Conservation (phyloP, 2,888 invertebrate genomes). For the Candidula unifasciata region DNA sequence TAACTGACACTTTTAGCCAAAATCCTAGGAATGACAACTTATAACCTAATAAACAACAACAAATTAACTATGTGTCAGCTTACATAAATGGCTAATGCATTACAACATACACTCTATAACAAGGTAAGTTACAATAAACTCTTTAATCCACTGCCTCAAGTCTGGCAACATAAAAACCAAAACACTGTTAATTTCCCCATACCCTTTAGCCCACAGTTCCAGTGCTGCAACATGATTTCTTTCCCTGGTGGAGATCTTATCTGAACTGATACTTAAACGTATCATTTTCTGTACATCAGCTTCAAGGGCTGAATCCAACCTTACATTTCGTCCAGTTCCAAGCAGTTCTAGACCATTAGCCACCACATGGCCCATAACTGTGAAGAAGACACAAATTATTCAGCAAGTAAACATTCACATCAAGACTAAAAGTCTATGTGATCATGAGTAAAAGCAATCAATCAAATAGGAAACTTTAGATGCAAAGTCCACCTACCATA, state of each 20-base stretch:
- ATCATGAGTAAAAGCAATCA: no score
- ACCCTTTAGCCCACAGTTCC: constrained; percentile 77
- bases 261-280: constrained; percentile 9
- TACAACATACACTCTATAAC: no score
- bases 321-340: constrained; percentile 76
- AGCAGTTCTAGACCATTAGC: constrained; percentile 78
- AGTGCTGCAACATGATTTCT: constrained; percentile 78
- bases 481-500: no score
- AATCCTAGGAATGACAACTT: no score
- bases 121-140: no score
- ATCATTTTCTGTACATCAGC: constrained; percentile 73
- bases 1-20: no score
- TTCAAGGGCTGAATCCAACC: constrained; percentile 72
- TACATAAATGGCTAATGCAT: no score
- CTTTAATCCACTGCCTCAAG: no score
- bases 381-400: constrained; percentile 28
- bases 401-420: neutral
- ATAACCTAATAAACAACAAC: neutral
- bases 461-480: no score
- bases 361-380: constrained; percentile 79
- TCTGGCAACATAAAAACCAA: neutral
- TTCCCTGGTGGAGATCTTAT: constrained; percentile 73
- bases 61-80: no score
- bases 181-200: constrained; percentile 36
- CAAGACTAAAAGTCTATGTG: neutral